phyloP scores from a whole-genome alignment of 2,888 invertebrate species.

The Dioctria linearis region DNA sequence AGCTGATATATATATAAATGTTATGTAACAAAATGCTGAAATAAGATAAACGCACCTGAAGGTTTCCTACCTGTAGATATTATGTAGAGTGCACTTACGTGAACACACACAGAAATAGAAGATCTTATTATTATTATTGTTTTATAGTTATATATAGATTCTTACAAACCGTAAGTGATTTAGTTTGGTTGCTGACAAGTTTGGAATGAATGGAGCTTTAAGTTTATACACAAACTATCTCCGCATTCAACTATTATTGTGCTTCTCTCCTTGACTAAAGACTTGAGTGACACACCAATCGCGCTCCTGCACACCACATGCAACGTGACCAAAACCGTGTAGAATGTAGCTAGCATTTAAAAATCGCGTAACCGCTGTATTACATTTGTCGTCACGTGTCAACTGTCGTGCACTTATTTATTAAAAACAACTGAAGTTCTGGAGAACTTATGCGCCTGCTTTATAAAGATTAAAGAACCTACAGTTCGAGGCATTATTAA shows the following conservation, averaged over 20 bases:
- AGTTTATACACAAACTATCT: not conserved
- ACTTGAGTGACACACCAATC: not conserved
- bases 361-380: slow-evolving; percentile 23
- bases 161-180: no score
- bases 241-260: not conserved
- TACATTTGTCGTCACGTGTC: slow-evolving; percentile 53
- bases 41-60: no score
- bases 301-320: slow-evolving; percentile 36
- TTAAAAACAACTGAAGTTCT: not conserved
- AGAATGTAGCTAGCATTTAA: not conserved
- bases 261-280: slow-evolving; percentile 25
- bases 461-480: not conserved
- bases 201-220: not conserved
- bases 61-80: no score
- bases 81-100: no score
- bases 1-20: no score
- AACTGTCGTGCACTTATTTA: slow-evolving; percentile 44
- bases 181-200: no score
- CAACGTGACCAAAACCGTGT: slow-evolving; percentile 54
- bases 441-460: slow-evolving; percentile 37
- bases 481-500: slow-evolving; percentile 24
- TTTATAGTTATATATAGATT: no score
- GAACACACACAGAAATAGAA: no score
- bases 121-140: no score
- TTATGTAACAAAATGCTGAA: no score